These are phyloP conservation scores for Lophius piscatorius DNA, from an alignment of 2,113 vertebrate genomes.

Conservation along the genomic window DNA sequence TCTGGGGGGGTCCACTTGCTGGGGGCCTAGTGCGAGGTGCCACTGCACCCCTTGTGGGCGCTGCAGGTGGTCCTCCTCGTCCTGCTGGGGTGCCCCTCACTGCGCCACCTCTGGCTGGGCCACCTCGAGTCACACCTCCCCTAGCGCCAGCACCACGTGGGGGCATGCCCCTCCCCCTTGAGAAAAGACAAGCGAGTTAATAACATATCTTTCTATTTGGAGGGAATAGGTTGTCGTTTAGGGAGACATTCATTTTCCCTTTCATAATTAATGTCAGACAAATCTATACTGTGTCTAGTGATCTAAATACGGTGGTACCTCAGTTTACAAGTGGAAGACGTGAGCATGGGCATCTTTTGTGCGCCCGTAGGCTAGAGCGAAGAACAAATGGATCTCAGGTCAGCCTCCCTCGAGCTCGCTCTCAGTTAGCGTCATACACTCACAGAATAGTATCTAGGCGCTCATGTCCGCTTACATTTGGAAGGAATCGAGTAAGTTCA, in stretches of 20 bases:
- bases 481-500: too few species aligned
- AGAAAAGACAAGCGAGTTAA: neutral
- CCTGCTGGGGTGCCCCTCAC: slow-evolving; percentile 85
- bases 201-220: neutral
- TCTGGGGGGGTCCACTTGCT: slow-evolving; percentile 83
- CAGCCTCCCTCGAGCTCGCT: too few species aligned
- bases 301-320: neutral
- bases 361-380: too few species aligned
- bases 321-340: too few species aligned
- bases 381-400: too few species aligned
- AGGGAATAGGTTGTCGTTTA: neutral
- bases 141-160: slow-evolving; percentile 86
- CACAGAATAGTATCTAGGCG: too few species aligned
- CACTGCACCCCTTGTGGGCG: slow-evolving; percentile 82
- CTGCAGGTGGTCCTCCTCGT: slow-evolving; percentile 86
- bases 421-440: too few species aligned
- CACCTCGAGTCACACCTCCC: slow-evolving; percentile 86
- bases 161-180: slow-evolving; percentile 91
- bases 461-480: too few species aligned
- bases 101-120: slow-evolving; percentile 86
- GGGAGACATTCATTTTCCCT: neutral
- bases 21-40: slow-evolving; percentile 85
- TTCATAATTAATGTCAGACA: neutral
- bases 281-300: neutral
- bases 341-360: too few species aligned